Evolutionary conservation across 2,797 vertebrate genomes (phyloP).

Genomic region (Oophaga sylvatica): DNA sequence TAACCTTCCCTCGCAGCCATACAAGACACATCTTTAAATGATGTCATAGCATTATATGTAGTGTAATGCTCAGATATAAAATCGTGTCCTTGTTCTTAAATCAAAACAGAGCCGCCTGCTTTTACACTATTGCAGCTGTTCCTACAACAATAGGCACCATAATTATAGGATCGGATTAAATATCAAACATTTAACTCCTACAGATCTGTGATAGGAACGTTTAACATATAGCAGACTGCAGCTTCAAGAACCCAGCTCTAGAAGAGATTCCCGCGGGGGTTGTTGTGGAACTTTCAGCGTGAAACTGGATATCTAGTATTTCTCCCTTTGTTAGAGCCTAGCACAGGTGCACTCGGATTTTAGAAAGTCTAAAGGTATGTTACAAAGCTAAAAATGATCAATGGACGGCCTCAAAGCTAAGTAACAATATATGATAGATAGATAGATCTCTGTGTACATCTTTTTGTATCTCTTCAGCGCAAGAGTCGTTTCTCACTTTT

Average conservation of each 20-base stretch:
- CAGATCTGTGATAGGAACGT: neutral
- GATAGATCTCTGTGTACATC: no score
- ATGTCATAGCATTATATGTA: conserved; percentile 64
- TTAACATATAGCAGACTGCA: conserved; percentile 34
- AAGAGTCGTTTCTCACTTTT: no score
- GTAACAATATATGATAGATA: neutral
- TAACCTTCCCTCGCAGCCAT: conserved; percentile 56
- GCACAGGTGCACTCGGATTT: conserved; percentile 33
- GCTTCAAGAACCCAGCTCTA: neutral
- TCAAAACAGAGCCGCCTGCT: conserved; percentile 65
- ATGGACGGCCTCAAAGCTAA: neutral
- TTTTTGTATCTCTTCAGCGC: no score
- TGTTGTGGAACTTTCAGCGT: conserved; percentile 31
- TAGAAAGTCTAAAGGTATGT: neutral
- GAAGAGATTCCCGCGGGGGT: conserved; percentile 34
- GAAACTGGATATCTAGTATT: conserved; percentile 24
- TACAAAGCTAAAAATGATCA: neutral
- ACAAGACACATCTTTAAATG: conserved; percentile 61
- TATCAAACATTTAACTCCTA: conserved; percentile 61
- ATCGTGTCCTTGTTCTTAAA: conserved; percentile 64
- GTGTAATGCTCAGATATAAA: conserved; percentile 65
- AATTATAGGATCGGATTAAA: conserved; percentile 63
- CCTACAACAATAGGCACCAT: conserved; percentile 45
- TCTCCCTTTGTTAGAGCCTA: conserved; percentile 26
- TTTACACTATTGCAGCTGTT: conserved; percentile 62